phyloP scores from a whole-genome alignment of 2,888 invertebrate species.

The Adelphocoris suturalis region DNA sequence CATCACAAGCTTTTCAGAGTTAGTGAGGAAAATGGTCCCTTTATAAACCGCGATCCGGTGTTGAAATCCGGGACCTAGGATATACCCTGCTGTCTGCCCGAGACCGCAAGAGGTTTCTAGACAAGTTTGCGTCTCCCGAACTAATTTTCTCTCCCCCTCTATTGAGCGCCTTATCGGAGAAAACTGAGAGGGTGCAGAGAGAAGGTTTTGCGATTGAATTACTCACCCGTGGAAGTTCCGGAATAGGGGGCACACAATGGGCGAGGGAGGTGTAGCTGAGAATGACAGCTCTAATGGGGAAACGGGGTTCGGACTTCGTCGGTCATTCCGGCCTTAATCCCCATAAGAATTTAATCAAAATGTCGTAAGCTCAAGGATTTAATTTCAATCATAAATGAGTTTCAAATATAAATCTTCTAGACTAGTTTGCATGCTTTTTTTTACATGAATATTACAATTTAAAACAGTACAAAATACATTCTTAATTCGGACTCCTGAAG shows the following conservation, averaged over 20 bases:
- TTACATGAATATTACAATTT: too few species aligned
- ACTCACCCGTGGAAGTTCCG: conserved; percentile 45
- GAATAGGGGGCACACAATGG: conserved; percentile 26
- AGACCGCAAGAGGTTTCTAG: conserved; percentile 21
- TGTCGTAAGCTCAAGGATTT: too few species aligned
- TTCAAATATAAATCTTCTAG: too few species aligned
- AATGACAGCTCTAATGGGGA: conserved; percentile 55
- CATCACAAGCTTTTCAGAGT: background rate
- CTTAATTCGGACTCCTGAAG: too few species aligned
- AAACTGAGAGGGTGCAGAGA: background rate
- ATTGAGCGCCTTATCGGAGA: conserved; percentile 36
- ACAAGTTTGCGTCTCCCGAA: conserved; percentile 9
- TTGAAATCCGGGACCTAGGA: background rate
- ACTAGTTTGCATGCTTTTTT: too few species aligned
- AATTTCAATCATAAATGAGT: too few species aligned
- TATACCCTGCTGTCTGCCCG: background rate
- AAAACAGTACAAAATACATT: too few species aligned
- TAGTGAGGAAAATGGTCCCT: background rate
- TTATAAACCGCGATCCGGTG: background rate
- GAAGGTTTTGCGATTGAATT: conserved; percentile 60
- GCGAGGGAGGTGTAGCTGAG: conserved; percentile 8
- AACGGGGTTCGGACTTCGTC: background rate
- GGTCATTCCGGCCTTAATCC: background rate
- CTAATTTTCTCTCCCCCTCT: conserved; percentile 34
- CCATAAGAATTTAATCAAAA: background rate